Evolutionary conservation across 1,140 invertebrate genomes (phyloP), one percentile per base, ranked within the genome.

Genomic region (Arctopsyche grandis): DNA sequence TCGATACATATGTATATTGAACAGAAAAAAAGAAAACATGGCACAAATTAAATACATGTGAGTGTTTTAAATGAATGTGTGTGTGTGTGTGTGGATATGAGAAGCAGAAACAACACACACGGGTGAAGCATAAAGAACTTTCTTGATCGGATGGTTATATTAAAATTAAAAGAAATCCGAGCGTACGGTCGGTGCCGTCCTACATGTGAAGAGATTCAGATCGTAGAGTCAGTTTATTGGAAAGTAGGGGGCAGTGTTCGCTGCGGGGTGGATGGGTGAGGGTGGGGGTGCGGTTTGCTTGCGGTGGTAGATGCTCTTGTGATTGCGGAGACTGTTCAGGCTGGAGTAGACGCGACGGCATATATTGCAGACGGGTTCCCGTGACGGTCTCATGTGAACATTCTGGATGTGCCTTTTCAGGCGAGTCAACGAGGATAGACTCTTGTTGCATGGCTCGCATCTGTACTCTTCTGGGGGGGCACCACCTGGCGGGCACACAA

Each of bases 391-490:
- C 91, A 94, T 94, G 89, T 95, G 94, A 84, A 95, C 94, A 90
- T 95, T 95, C 90, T 95, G 94, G 89, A 95, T 94, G 89, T 95
- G 94, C 82, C 93, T 92, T 90, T 94, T 94, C 87, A 95, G 91
- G 84, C 94, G 92, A 84, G 94, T 94, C 87, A 94, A 89, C 82
- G 94, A 94, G 85, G 93, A 94, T 84, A 94, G 89, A 88, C 93
- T 94, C 91, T 95, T 95, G 92, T 95, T 95, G 93, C 94, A 95
- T 84, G 93, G 93, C 90, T 94, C 93, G 90, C 93, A 95, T 87
- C 93, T 91, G 91, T 94, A 94, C 89, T 94, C 93, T 84, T 91
- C 92, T 87, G 87, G 87, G 85, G 86, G 87, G 26, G 38, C 88
- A 85, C 88, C 88, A 84, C 88, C 88, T 88, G 87, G 86, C 87